Evolutionary conservation across 2,113 vertebrate species (phyloP), one percentile per base, ranked within the genome.

Genomic region (Mustela lutreola): DNA sequence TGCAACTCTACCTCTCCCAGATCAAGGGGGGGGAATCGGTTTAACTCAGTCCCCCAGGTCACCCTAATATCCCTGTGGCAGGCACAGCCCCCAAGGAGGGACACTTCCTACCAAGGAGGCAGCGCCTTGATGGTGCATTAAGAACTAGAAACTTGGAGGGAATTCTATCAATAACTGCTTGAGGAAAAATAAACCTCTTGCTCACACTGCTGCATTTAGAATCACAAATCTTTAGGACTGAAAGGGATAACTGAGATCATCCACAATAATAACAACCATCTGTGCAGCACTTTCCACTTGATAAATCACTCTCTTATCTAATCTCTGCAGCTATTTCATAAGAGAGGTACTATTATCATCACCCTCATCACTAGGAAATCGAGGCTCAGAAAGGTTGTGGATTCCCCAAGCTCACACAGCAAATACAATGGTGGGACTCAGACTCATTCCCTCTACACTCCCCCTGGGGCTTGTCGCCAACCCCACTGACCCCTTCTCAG

Each of bases 211-310:
- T 58, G 53, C 28, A 12, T 73, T 65, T n/a, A 39, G 56, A 92
- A 62, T 92, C 75, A 10, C 97, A 95, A 80, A 95, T 94, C 94
- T 73, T 12, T 36, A 42, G 58, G 92, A 60, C 73, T 82, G 71
- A 73, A 79, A 89, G 75, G 78, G 48, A 60, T 96, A 58, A 58
- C 16, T 36, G 87, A 91, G 56, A 89, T 75, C 87, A 60, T 87
- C 58, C 11, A 31, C 65, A 86, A 48, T 86, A 91, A 97, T 82
- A 89, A 73, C 86, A 80, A 53, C 92, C 93, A 84, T 76, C 95
- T 87, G 67, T 1, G 33, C 42, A 28, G 83, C 80, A 73, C 82
- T 89, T 86, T 50, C 5, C 93, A 94, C 91, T 76, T 86, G 73
- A 86, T 87, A 83, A 87, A 80, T 95, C 90, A 87, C 56, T 19